Percentiles rank a stretch among this genome's conserved stretches.
Conservation (phyloP, 2,113 vertebrate species). For the Tursiops truncatus region DNA sequence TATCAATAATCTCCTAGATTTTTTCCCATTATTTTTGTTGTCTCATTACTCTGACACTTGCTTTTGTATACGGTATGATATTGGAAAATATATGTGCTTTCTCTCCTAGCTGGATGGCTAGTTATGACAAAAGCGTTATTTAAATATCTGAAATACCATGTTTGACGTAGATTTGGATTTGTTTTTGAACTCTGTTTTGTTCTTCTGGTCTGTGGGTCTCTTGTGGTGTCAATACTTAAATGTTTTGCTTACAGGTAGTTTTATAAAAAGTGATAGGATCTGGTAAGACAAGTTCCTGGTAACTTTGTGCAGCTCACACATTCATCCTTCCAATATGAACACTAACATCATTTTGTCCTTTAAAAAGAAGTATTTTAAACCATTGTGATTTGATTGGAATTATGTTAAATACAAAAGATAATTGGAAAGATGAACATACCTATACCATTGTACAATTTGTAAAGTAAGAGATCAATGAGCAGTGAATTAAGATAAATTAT, state of each 20-base stretch:
- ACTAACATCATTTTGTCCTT: background rate
- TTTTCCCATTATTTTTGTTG: background rate
- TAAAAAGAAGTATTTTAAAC: background rate
- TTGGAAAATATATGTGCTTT: background rate
- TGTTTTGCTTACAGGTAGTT: background rate
- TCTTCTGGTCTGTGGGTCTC: background rate
- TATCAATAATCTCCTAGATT: background rate
- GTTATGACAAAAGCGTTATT: background rate
- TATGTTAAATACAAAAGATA: background rate
- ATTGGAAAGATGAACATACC: background rate
- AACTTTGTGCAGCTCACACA: background rate
- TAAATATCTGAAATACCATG: background rate
- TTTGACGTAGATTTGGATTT: background rate
- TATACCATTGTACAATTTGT: slow-evolving; percentile 16
- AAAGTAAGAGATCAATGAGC: background rate
- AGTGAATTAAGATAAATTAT: background rate
- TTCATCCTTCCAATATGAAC: background rate
- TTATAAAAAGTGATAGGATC: slow-evolving; percentile 25
- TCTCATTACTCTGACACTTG: background rate
- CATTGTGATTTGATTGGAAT: background rate
- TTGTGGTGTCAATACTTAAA: background rate
- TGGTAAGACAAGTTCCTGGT: background rate
- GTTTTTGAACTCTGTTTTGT: background rate
- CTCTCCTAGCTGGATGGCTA: background rate
- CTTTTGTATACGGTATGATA: background rate